These are phyloP conservation scores for Spea bombifrons DNA, from an alignment of 2,113 vertebrate species.

Conservation along the genomic window DNA sequence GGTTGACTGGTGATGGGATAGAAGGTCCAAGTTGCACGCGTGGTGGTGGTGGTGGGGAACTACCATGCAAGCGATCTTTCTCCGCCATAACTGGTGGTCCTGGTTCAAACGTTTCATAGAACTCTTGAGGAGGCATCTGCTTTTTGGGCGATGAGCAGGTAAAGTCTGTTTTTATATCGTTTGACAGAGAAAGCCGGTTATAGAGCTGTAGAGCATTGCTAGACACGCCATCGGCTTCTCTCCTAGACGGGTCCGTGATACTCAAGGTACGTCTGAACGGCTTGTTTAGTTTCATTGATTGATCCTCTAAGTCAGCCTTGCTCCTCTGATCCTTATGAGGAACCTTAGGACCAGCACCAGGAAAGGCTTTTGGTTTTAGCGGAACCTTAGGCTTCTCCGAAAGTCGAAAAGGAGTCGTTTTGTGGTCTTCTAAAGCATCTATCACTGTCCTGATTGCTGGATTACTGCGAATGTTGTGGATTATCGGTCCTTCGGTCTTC, in stretches of 20 bases:
- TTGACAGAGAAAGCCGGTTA: neutral
- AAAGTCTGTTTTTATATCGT: no score
- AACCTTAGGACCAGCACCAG: neutral
- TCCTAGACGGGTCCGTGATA: neutral
- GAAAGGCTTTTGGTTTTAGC: neutral
- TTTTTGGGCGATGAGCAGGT: neutral
- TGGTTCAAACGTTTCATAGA: neutral
- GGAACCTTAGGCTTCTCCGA: neutral
- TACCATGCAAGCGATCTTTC: no score
- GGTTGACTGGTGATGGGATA: neutral
- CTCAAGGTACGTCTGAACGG: neutral
- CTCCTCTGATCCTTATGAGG: neutral
- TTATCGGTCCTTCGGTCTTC: neutral
- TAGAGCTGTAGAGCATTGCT: neutral
- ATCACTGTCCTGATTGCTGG: neutral
- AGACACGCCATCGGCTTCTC: neutral
- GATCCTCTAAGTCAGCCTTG: neutral
- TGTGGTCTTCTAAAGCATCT: neutral
- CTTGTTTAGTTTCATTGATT: neutral
- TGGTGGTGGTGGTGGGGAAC: neutral
- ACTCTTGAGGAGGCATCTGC: neutral
- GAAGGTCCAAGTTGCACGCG: neutral
- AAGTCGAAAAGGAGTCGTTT: neutral
- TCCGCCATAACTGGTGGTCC: neutral
- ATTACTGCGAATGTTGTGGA: neutral